Evolutionary conservation across 2,888 invertebrate species (phyloP).

Genomic region (Acrobasis repandana): DNA sequence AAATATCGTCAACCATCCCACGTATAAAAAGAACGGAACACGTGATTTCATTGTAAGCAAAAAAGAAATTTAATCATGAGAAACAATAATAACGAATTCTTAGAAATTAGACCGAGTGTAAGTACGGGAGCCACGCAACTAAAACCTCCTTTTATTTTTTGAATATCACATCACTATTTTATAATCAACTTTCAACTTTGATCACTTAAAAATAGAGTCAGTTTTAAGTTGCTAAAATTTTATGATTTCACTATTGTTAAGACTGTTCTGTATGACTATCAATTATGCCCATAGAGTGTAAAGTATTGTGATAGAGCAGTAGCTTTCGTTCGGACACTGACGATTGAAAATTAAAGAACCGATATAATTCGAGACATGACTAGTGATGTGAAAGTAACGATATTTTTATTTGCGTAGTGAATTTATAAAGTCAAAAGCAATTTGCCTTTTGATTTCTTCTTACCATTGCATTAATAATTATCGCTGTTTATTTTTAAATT

Average conservation of each 20-base stretch:
- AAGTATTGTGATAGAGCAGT: slow-evolving; percentile 78
- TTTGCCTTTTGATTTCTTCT: background rate
- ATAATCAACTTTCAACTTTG: slow-evolving; percentile 39
- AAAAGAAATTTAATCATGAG: slow-evolving; percentile 83
- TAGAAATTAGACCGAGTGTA: slow-evolving; percentile 78
- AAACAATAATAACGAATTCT: slow-evolving; percentile 81
- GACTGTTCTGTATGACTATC: slow-evolving; percentile 80
- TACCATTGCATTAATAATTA: background rate
- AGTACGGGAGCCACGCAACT: slow-evolving; percentile 82
- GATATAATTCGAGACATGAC: slow-evolving; percentile 72
- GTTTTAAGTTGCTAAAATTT: slow-evolving; percentile 36
- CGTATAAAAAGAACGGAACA: slow-evolving; percentile 62
- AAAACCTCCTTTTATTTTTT: slow-evolving; percentile 71
- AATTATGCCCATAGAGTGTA: slow-evolving; percentile 77
- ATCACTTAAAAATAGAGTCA: slow-evolving; percentile 37
- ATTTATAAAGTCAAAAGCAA: background rate
- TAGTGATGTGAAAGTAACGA: slow-evolving; percentile 30
- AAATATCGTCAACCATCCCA: slow-evolving; percentile 54
- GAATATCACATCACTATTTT: slow-evolving; percentile 48
- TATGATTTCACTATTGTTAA: slow-evolving; percentile 78
- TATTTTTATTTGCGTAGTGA: slow-evolving; percentile 14
- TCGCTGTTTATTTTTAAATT: too few relatives aligned
- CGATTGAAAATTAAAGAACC: slow-evolving; percentile 82
- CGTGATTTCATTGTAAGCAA: slow-evolving; percentile 72
- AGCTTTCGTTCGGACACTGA: slow-evolving; percentile 74